Percentiles rank a stretch among this genome's conserved stretches.
These are phyloP conservation scores for Coleophora flavipennella DNA, from an alignment of 2,888 invertebrate genomes.

Conservation along the genomic window DNA sequence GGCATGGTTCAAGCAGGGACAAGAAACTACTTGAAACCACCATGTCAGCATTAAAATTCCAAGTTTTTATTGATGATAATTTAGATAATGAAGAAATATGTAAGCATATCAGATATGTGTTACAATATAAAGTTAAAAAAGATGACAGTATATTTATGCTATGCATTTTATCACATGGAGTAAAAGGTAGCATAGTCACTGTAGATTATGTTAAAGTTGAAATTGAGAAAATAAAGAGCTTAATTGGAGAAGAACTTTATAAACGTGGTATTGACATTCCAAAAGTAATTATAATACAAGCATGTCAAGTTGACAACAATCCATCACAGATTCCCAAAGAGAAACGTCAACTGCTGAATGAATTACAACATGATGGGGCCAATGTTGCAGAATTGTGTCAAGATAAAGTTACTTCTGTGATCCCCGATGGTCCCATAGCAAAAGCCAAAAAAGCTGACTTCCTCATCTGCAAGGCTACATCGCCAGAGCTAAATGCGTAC, in stretches of 20 bases:
- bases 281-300: background rate
- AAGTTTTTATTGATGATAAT: background rate
- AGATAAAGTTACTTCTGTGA: background rate
- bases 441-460: background rate
- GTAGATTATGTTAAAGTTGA: background rate
- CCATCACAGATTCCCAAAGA: background rate
- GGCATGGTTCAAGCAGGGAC: background rate
- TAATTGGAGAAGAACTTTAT: background rate
- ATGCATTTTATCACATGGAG: background rate
- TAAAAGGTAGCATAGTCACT: background rate
- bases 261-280: background rate
- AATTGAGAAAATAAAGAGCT: background rate
- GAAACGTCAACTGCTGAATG: background rate
- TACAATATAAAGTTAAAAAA: background rate
- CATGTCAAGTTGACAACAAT: background rate
- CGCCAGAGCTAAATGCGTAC: background rate
- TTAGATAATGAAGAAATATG: background rate
- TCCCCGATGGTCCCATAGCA: background rate
- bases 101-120: background rate
- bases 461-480: background rate
- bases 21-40: background rate
- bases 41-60: background rate
- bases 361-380: background rate
- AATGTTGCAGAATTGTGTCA: no score
- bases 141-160: conserved; percentile 1